Base-by-base conservation (phyloP, 2,797 vertebrate species). In the Mus minutoides region DNA sequence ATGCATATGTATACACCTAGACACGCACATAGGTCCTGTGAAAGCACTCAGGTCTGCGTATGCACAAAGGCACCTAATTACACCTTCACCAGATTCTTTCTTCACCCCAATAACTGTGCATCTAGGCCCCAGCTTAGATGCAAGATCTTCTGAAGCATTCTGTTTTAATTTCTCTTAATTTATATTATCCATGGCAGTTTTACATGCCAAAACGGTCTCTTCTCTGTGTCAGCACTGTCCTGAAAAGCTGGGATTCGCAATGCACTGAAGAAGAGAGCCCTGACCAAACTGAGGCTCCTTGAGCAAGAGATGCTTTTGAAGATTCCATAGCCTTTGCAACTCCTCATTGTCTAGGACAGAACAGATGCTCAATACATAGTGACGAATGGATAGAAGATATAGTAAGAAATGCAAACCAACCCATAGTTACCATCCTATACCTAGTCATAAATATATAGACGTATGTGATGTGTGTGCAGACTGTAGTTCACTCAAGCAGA, bases 81-180 rank as follows among this genome's bases (percentile, higher is more conserved):
- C 1, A 0, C n/a, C 22, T 78, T 93, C 77, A 71, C 11, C 54
- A 34, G 37, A 2, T 2, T 90, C 34, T 85, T 58, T 43, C 62
- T 94, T 93, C 88, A 46, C 75, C 64, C 77, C 76, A 43, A 4
- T 86, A 62, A 88, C 69, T 76, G 16, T 43, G 19, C 60, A 52
- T 90, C 93, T 24, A 90, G 46, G 26, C 4, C n/a, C 79, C 40
- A 37, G 34, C 7, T 89, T 79, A 84, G 49, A 52, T 54, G 3
- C 8, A 69, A 14, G 5, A 76, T 92, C 49, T 58, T 90, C 37
- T 62, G 37, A 96, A 90, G 49, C 54, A 93, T 67, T 58, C 54
- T 71, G 54, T 60, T n/a, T 31, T 84, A 79, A 92, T 96, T 71
- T 92, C 37, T 95, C 75, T 96, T 96, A 21, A 82, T 92, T 86